Base-by-base conservation (phyloP, 2,797 vertebrate species). In the Lepidocolaptes lacrymiger region DNA sequence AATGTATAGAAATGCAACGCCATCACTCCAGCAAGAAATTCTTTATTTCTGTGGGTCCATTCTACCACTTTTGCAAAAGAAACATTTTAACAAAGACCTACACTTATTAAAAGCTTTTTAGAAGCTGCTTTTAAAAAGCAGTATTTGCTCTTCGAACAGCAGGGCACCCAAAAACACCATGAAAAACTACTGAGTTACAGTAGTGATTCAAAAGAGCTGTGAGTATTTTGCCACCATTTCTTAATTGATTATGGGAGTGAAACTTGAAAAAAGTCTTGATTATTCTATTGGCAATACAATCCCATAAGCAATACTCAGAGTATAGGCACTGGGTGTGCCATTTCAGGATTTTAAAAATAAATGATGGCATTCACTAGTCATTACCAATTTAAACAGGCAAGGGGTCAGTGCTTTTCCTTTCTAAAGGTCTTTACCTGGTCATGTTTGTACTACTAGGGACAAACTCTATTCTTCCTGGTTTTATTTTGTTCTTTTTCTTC, bases 401-500 rank as follows among this genome's bases (percentile, higher is more conserved):
- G 12, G 10, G 21, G 11, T 49, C 43, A 93, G 62, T 73, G 36
- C 16, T 83, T 30, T 44, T 66, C 52, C 34, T 61, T 80, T 71
- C 73, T 36, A 41, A 78, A 92, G 30, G 69, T 89, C 39, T 96
- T 97, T 97, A 97, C 97, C 97, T 97, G 95, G 71, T 79, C 59
- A 95, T 72, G 10, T 90, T 90, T 77, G 85, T 96, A 94, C 95
- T 91, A 88, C 95, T 96, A 85, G 95, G 97, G 55, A 97, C 93
- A 89, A 96, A 97, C 78, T 97, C 97, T 95, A 97, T 97, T 94
- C 96, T 97, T 96, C 93, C 96, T 23, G 96, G 95, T 92, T 97
- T 97, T 95, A 96, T 94, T 97, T 97, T 97, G 93, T 96, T 97
- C 96, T 97, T 97, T 97, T 97, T 97, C 97, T 97, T 97, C 85